Evolutionary conservation across 2,113 vertebrate genomes (phyloP), one percentile per base, ranked within the genome.

Genomic region (Scytalopus superciliaris): DNA sequence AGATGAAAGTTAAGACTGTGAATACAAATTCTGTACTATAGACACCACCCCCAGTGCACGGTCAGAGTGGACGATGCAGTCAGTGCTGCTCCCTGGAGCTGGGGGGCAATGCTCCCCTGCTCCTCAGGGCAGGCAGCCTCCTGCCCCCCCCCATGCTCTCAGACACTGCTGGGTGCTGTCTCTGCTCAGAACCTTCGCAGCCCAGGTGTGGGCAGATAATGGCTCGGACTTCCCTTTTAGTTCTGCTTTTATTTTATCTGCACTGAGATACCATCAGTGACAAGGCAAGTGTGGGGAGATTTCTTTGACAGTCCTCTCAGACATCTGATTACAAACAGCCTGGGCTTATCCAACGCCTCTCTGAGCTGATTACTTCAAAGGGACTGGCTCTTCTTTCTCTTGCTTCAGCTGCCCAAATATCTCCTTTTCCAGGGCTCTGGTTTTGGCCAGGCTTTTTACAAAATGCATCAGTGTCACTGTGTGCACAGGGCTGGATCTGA

Each of bases 301-400:
- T 72, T 94, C 94, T 96, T 87, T 97, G 97, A 97, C 97, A 97
- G 94, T 82, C 63, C 59, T 93, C 89, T 95, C 92, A 96, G 97
- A 97, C 95, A 96, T 96, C 96, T 93, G 93, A 97, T 96, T 97
- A 91, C 89, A 90, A 90, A 91, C 0, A 7, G 73, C 73, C 90
- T 45, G 85, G 67, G 56, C 90, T 96, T 97, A 96, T 97, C 96
- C 94, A 76, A 79, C 3, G 10, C 83, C 89, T 96, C 7, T 12
- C 56, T 39, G 81, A 66, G 73, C 90, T 73, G 92, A 91, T 87
- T 76, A 96, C 93, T 97, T 97, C 97, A 97, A 97, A 97, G 82
- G 35, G 40, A 45, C 73, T 93, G 76, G 4, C 49, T 92, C 37
- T 94, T 66, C 57, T 14, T 77, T 81, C 53, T 87, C 73, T 42